These are phyloP conservation scores for Bos javanicus DNA, from an alignment of 2,113 vertebrate species.

Conservation along the genomic window DNA sequence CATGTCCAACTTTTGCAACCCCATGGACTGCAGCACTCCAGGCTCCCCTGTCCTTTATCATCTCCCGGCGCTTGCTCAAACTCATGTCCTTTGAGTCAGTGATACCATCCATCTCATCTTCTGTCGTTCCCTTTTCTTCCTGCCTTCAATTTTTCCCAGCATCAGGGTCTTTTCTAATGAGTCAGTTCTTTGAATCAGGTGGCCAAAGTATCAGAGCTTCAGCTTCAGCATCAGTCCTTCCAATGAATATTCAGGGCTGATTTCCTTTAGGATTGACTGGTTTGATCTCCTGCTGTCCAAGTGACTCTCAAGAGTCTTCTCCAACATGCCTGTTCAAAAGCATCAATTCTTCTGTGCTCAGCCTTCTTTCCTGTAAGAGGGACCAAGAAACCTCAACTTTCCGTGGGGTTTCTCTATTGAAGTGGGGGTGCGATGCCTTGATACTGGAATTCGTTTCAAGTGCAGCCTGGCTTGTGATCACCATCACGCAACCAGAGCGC, in stretches of 20 bases:
- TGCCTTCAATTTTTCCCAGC: neutral
- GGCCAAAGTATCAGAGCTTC: neutral
- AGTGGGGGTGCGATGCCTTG: neutral
- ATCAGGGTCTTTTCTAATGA: neutral
- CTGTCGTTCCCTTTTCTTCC: neutral
- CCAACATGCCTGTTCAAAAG: neutral
- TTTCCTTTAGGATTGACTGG: neutral
- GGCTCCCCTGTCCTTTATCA: neutral
- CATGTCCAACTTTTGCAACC: neutral
- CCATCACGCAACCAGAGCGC: fast-evolving
- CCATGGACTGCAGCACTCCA: neutral
- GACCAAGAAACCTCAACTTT: neutral
- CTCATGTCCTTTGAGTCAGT: neutral
- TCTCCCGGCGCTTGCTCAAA: neutral
- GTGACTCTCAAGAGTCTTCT: neutral
- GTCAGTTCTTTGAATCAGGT: neutral
- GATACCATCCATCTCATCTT: neutral
- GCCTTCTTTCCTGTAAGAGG: neutral
- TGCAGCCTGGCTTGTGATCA: neutral
- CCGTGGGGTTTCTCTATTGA: neutral
- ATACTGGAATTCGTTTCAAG: neutral
- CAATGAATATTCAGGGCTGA: neutral
- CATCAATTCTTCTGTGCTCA: neutral
- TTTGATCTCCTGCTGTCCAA: neutral
- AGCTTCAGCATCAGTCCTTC: neutral